Conservation (phyloP, 2,888 invertebrate species). For the Rhopalosiphum nymphaeae region DNA sequence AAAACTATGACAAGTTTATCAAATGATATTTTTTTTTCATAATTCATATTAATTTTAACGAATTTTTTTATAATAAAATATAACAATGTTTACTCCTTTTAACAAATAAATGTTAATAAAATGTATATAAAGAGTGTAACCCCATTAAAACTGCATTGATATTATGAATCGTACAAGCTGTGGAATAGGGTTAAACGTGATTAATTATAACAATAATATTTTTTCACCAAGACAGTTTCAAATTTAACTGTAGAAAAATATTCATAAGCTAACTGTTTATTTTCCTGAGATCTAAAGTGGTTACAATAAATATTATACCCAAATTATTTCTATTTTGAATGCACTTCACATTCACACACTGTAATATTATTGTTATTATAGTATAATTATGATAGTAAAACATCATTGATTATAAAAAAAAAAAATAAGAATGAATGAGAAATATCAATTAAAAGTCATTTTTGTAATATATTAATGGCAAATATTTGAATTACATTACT, state of each 20-base stretch:
- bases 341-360: neutral
- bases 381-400: neutral
- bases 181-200: too few species aligned
- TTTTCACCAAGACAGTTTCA: neutral
- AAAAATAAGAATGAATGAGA: neutral
- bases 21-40: too few species aligned
- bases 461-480: neutral
- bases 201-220: neutral
- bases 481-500: neutral
- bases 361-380: neutral
- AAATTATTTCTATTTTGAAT: neutral
- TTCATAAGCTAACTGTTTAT: neutral
- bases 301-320: neutral
- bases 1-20: too few species aligned
- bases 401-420: neutral
- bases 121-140: neutral
- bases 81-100: too few species aligned
- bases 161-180: too few species aligned
- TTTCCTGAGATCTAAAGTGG: neutral
- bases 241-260: neutral
- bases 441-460: neutral
- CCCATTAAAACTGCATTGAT: too few species aligned
- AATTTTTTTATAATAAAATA: too few species aligned
- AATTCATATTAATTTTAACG: too few species aligned
- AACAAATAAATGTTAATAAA: neutral